Conservation (phyloP, 2,113 vertebrate genomes). For the Apteryx mantelli region DNA sequence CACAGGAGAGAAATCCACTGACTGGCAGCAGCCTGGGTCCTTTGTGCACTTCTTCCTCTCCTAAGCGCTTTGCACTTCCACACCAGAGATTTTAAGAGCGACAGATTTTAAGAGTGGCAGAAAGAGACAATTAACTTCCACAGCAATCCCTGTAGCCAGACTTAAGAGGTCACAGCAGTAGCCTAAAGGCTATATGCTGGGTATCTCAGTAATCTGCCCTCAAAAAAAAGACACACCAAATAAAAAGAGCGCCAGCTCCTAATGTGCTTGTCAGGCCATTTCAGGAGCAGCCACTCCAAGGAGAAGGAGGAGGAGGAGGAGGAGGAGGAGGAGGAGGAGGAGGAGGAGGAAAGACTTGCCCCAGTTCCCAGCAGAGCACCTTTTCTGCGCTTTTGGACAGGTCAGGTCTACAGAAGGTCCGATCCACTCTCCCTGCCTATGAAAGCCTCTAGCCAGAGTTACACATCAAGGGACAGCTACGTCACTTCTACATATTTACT, state of each 20-base stretch:
- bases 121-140: conserved; percentile 1
- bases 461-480: background rate
- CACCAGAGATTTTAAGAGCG: background rate
- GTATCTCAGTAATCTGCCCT: background rate
- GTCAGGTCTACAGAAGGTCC: background rate
- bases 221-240: background rate
- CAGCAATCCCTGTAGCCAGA: background rate
- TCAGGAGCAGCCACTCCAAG: background rate
- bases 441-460: background rate
- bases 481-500: background rate
- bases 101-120: background rate
- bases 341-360: background rate
- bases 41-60: background rate
- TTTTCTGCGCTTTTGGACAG: background rate
- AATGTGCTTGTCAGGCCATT: background rate
- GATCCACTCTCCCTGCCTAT: background rate
- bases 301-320: background rate
- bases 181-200: background rate
- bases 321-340: background rate
- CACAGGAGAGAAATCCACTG: background rate
- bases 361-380: background rate
- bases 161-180: background rate
- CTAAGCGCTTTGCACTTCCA: conserved; percentile 20
- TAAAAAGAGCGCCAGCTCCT: background rate
- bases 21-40: background rate